Base-by-base conservation (phyloP, 1,140 invertebrate species). In the Diorhabda elongata region DNA sequence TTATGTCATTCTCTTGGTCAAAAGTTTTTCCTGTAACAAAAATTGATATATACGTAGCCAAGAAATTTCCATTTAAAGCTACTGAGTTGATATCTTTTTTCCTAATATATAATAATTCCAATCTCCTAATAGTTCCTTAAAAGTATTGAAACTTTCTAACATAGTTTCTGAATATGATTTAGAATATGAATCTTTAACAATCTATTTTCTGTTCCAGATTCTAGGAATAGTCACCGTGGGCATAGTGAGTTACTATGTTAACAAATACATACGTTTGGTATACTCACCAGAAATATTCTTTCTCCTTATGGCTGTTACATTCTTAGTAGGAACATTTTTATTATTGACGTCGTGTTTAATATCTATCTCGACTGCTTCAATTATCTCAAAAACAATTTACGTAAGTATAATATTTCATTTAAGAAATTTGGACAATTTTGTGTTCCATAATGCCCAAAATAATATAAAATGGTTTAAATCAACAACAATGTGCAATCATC, bases 371-470 rank as follows among this genome's bases (percentile, higher is more conserved):
- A 92, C 91, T 0, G 89, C 91, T 4, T 87, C 91, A 9, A 89
- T 94, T 69, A 87, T 95, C 69, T 86, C 91, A 0, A 95, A 94
- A 83, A 94, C 92, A 3, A 87, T 92, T 69, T 93, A 91, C 77
- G 93, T 94, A 85, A 93, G 92, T 92, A 72, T 67, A 44, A 63
- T 42, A 42, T 58, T 7, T 5, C 9, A 52, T 9, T 6, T 9
- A 52, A 5, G 47, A 26, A 26, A 26, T 26, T 26, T 26, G 26
- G 26, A 26, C 26, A 26, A 26, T 26, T 26, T 26, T 26, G 26
- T 26, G 26, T 26, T 26, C 26, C 26, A 26, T 26, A 26, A 26
- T 26, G 26, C 26, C 26, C 26, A 26, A 26, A 26, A 26, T 26
- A 26, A 26, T 26, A 26, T 26, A 26, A 26, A 26, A 26, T 26